A percentile compares a stretch with the other conserved stretches of the same genome.
Conservation (phyloP, 1,140 invertebrate species). For the Micrasema longulum region DNA sequence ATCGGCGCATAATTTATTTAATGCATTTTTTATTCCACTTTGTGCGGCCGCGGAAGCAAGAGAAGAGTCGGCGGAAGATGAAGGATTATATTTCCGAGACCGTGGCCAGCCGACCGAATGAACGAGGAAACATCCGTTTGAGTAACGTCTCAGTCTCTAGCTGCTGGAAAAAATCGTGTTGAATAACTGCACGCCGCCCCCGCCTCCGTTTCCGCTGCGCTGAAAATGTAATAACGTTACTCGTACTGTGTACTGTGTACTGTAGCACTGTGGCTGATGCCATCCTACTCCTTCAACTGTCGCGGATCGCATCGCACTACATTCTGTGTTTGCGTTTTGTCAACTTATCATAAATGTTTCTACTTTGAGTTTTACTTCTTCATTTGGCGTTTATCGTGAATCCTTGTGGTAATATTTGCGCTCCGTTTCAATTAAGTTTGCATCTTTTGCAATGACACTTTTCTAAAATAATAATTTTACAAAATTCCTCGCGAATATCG, state of each 20-base stretch:
- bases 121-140: constrained; percentile 28
- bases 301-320: background rate
- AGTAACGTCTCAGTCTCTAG: constrained; percentile 15
- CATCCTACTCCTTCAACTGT: constrained; percentile 9
- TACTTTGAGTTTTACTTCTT: background rate
- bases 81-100: constrained; percentile 7
- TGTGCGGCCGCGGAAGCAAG: constrained; percentile 14
- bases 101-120: constrained; percentile 13
- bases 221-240: constrained; percentile 38
- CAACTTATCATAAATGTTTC: constrained; percentile 12
- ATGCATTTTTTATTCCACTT: constrained; percentile 50
- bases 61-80: constrained; percentile 4
- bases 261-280: background rate
- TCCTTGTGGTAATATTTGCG: too few relatives aligned
- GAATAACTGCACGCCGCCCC: constrained; percentile 35
- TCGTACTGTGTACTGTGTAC: too few relatives aligned
- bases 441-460: too few relatives aligned
- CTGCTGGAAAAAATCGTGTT: constrained; percentile 16
- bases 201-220: too few relatives aligned
- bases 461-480: too few relatives aligned
- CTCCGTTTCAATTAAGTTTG: too few relatives aligned
- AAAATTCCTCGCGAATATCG: too few relatives aligned
- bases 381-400: too few relatives aligned
- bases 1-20: constrained; percentile 49
- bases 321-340: constrained; percentile 6